Evolutionary conservation across 1,140 invertebrate genomes (phyloP), one percentile per base, ranked within the genome.

Genomic region (Ylistrum balloti): DNA sequence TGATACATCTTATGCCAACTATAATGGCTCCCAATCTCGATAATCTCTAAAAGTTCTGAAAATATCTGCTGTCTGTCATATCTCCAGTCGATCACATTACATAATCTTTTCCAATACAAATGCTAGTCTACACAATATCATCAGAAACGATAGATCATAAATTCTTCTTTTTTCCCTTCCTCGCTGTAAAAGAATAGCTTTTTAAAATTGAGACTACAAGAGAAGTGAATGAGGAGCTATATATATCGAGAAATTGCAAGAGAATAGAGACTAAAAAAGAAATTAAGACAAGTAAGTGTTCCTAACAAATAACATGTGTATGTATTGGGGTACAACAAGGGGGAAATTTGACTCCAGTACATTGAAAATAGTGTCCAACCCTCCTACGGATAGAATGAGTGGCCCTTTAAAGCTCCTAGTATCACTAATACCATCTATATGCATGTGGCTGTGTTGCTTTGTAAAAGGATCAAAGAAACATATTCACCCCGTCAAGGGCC

Each of bases 21-120:
- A 1, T 74, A 74, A 74, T 74, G 56, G 56, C 5, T 11, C n/a
- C 22, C 56, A 74, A 74, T 74, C 56, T 28, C 56, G 56, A 74
- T 74, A 74, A 74, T 74, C 56, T 74, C 28, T 74, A n/a, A 28
- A 74, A 74, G 56, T 74, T 74, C 56, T 28, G n/a, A 74, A 74
- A 74, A 74, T 74, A 74, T 74, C 1, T 74, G n/a, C 56, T 74
- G 56, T 17, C 9, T 74, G 56, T 74, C 56, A 74, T 74, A 74
- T 74, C 56, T 74, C 2, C 22, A 74, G 22, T 74, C n/a, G 56
- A 74, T 74, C 56, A 74, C n/a, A 28, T 74, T 74, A 74, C 56
- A 28, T 74, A 74, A 74, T 74, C 22, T 28, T 74, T 74, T 74
- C 56, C 56, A 74, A 74, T 28, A 74, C 56, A 2, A 17, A 74